Evolutionary conservation across 2,888 invertebrate genomes (phyloP).

Genomic region (Arge pagana): DNA sequence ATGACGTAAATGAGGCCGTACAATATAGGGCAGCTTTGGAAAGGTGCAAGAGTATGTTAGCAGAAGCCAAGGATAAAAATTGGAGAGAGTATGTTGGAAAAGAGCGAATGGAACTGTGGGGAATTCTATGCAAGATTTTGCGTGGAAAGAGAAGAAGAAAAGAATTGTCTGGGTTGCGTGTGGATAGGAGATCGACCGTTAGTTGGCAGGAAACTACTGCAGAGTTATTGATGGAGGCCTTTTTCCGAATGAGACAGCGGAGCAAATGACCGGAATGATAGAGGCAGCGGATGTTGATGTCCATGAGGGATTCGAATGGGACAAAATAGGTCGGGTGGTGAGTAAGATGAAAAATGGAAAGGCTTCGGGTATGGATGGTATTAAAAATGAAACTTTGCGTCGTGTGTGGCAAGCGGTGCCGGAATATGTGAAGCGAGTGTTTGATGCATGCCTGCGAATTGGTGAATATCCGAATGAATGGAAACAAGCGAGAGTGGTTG

Average conservation of each 20-base stretch:
- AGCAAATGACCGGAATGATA: neutral
- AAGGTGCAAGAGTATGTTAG: too few species aligned
- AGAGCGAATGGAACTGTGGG: neutral
- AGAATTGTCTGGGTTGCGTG: neutral
- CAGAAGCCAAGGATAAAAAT: too few species aligned
- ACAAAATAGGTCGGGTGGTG: constrained; percentile 3
- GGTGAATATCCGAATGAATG: neutral
- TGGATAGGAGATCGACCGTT: neutral
- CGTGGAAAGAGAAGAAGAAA: neutral
- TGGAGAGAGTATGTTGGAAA: neutral
- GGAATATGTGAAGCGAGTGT: neutral
- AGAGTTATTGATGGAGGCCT: neutral
- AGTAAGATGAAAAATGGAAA: neutral
- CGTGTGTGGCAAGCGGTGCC: neutral
- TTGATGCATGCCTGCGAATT: neutral
- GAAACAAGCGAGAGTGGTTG: neutral
- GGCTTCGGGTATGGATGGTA: neutral
- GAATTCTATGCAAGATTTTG: neutral
- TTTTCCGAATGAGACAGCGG: neutral
- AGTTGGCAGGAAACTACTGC: neutral
- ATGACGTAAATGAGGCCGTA: too few species aligned
- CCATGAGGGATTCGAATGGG: constrained; percentile 1
- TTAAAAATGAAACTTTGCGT: neutral
- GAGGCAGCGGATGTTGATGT: neutral
- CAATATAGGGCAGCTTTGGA: too few species aligned